Evolutionary conservation across 2,888 invertebrate genomes (phyloP), one percentile per base, ranked within the genome.

Genomic region (Formica aserva): DNA sequence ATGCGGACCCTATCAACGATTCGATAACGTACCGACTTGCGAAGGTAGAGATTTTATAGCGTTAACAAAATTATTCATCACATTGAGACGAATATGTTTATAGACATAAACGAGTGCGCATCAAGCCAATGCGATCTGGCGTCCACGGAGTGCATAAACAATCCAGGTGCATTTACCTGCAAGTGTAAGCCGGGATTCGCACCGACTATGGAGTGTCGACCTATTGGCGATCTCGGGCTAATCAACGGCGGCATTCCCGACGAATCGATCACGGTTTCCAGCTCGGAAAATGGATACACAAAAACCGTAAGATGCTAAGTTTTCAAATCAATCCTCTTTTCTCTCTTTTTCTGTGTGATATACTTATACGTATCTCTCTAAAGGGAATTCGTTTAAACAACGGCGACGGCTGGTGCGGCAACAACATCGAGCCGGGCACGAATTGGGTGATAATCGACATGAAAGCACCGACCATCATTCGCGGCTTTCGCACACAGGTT

Each of bases 401-500:
- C 89, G 97, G 97, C 55, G 96, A 96, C 76, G 98, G 98, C 66
- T 98, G 98, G 98, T 99, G 98, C 94, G 98, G 98, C 13, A 97
- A 97, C 91, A 97, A 97, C 71, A 95, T 97, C 74, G 98, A 98
- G 93, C 97, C 98, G 8, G 78, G 98, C 69, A 96, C 97, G 26
- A 98, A 98, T 93, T 98, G 98, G 98, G 97, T 98, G 76, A 95
- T 97, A 86, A 96, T 98, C 85, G 98, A 99, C 92, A 96, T 98
- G 88, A 97, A 97, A 95, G 98, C 98, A 32, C 98, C 98, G 0
- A 98, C 98, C 0, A 97, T 98, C 38, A 96, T 98, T 82, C 96
- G 98, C 91, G 98, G 98, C 15, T 98, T 99, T 95, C 96, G 98
- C 89, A 98, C 98, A 1, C 98, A 98, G 96, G 98, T 98, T 72